These are phyloP conservation scores for Homarus americanus DNA, from an alignment of 1,140 invertebrate genomes.

Conservation along the genomic window DNA sequence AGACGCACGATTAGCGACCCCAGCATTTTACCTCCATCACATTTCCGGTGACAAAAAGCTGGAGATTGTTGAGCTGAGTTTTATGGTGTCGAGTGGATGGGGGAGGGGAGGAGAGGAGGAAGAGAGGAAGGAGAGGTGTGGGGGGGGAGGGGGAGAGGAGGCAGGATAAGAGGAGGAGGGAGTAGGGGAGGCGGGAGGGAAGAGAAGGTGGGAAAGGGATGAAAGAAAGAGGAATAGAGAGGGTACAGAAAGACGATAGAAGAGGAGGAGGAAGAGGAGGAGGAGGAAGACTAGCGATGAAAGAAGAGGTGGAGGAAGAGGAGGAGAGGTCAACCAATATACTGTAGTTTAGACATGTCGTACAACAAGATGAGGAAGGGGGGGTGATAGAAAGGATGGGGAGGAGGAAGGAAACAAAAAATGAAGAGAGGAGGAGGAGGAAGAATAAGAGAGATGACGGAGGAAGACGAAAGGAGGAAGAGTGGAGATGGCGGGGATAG, in stretches of 20 bases:
- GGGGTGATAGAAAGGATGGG: neutral
- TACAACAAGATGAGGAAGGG: neutral
- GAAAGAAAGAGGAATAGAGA: neutral
- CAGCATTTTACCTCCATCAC: slow-evolving; percentile 35
- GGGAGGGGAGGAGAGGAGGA: neutral
- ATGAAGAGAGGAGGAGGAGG: no score
- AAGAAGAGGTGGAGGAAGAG: neutral
- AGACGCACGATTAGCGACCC: slow-evolving; percentile 6
- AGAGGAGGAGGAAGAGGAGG: neutral
- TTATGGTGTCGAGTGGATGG: slow-evolving; percentile 1
- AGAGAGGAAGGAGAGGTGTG: neutral
- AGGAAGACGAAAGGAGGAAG: no score
- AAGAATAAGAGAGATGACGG: no score
- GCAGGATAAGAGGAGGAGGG: neutral
- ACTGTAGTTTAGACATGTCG: neutral
- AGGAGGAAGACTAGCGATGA: neutral
- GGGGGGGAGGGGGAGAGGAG: neutral
- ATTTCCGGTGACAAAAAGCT: slow-evolving; percentile 39
- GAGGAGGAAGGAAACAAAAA: no score
- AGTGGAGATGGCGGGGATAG: no score
- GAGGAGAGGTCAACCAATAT: neutral
- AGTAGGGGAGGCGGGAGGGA: neutral
- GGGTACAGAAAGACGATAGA: neutral
- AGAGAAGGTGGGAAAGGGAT: neutral
- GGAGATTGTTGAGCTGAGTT: slow-evolving; percentile 24